These are phyloP conservation scores for Actias luna DNA, from an alignment of 2,888 invertebrate species.

Conservation along the genomic window DNA sequence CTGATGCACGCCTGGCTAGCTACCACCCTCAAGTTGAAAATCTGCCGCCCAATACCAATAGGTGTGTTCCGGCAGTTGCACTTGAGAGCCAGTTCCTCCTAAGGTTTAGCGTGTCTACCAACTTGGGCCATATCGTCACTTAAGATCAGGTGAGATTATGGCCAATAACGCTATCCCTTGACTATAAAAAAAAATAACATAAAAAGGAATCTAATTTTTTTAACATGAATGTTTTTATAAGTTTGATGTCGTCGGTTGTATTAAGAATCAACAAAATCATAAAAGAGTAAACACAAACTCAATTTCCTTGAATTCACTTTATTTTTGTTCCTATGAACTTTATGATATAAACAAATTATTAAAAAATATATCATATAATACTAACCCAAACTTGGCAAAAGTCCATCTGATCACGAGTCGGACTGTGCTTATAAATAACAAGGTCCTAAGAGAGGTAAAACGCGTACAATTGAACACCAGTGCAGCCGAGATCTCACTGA, in stretches of 20 bases:
- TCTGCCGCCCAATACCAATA: no score
- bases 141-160: no score
- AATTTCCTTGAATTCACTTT: background rate
- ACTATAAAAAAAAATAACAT: no score
- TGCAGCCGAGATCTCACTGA: constrained; percentile 24
- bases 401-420: constrained; percentile 10
- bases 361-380: constrained; percentile 4
- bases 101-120: no score
- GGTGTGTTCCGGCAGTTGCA: no score
- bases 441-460: background rate
- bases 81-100: no score
- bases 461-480: constrained; percentile 7
- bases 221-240: background rate
- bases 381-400: constrained; percentile 5
- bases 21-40: no score
- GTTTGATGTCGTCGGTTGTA: background rate
- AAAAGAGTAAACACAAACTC: background rate
- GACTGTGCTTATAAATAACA: constrained; percentile 2
- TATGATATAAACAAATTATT: background rate
- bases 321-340: no score
- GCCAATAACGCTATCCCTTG: no score
- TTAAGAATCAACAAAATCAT: background rate
- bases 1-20: no score
- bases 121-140: no score
- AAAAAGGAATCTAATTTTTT: no score